Conservation (phyloP, 2,797 vertebrate genomes). For the Danio tinwini region DNA sequence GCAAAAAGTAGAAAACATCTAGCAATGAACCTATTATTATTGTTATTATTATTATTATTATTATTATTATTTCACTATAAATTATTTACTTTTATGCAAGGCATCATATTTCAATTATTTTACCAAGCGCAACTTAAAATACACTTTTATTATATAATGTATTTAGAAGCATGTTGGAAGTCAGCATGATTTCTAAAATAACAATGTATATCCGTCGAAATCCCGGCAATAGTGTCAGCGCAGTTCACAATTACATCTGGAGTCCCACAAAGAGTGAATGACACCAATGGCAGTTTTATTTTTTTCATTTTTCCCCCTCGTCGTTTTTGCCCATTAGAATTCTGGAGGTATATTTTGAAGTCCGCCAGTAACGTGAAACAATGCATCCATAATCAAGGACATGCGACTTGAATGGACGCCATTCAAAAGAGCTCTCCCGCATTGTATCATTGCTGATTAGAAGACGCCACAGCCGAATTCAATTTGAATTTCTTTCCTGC, state of each 20-base stretch:
- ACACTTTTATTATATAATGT: background rate
- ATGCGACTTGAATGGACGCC: conserved; percentile 9
- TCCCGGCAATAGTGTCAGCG: background rate
- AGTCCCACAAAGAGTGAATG: conserved; percentile 20
- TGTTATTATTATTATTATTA: too few species aligned
- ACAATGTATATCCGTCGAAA: background rate
- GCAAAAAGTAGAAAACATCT: too few species aligned
- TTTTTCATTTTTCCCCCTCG: background rate
- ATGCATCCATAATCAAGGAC: conserved; percentile 33
- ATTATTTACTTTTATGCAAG: too few species aligned
- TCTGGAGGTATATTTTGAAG: conserved; percentile 30
- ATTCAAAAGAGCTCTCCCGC: conserved; percentile 30
- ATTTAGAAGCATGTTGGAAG: background rate
- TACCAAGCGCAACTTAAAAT: background rate
- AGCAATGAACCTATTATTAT: too few species aligned
- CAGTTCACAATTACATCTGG: conserved; percentile 14
- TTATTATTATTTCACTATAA: too few species aligned
- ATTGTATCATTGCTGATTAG: conserved; percentile 49
- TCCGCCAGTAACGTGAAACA: conserved; percentile 21
- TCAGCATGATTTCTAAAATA: conserved; percentile 1
- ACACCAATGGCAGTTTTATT: background rate
- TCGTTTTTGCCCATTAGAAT: conserved; percentile 14
- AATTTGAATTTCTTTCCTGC: conserved; percentile 54
- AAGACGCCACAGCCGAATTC: conserved; percentile 45
- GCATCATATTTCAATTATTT: too few species aligned